A percentile compares a stretch with the other conserved stretches of the same genome.
Conservation (phyloP, 2,888 invertebrate genomes). For the Athrips mouffetella region DNA sequence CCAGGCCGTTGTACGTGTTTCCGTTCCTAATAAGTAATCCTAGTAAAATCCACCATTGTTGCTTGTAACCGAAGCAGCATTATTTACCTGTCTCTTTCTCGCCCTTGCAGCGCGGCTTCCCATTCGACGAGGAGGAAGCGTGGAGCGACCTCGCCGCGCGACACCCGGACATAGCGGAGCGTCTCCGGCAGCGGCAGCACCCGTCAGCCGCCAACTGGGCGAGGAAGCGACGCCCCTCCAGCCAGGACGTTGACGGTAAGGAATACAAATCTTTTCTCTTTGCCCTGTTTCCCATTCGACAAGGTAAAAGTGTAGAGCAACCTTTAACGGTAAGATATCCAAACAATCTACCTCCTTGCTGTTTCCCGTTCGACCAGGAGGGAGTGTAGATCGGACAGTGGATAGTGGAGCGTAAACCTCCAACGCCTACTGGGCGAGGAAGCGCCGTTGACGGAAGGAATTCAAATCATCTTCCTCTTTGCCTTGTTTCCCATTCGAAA, state of each 20-base stretch:
- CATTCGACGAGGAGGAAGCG: conserved; percentile 81
- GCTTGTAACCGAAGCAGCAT: too few species aligned
- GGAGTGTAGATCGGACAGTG: conserved; percentile 83
- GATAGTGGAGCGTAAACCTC: conserved; percentile 82
- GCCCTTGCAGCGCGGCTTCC: conserved; percentile 81
- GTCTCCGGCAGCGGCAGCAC: conserved; percentile 73
- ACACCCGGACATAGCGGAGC: conserved; percentile 86
- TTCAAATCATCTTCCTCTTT: too few species aligned
- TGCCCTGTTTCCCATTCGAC: too few species aligned
- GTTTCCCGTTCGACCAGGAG: conserved; percentile 83
- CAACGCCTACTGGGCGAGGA: conserved; percentile 71
- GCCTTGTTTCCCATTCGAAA: too few species aligned
- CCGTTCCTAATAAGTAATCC: too few species aligned
- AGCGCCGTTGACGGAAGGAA: conserved; percentile 67
- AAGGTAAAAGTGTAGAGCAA: too few species aligned
- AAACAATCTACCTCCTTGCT: too few species aligned
- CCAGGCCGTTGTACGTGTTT: too few species aligned
- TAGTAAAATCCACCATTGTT: too few species aligned
- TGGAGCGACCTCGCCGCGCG: conserved; percentile 84
- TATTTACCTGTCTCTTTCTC: conserved; percentile 25
- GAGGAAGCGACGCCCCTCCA: conserved; percentile 65
- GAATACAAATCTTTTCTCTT: too few species aligned
- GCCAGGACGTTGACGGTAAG: conserved; percentile 68
- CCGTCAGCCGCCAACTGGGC: conserved; percentile 73
- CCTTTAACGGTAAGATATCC: too few species aligned